phyloP scores from a whole-genome alignment of 1,140 invertebrate genomes.

The Drosophila setifemur region DNA sequence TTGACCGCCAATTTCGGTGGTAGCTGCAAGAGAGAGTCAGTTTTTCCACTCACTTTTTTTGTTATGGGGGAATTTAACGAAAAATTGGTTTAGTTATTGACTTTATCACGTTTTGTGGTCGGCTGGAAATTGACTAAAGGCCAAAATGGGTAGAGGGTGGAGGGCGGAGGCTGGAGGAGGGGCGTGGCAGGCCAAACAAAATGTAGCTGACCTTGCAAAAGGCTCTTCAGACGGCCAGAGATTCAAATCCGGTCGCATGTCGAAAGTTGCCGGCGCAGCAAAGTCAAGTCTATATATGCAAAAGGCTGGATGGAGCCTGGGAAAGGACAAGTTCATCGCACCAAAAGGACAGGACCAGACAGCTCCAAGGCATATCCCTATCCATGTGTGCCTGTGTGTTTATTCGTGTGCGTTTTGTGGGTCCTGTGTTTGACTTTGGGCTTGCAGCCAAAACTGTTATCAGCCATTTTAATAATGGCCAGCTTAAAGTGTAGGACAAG shows the following conservation, averaged over 20 bases:
- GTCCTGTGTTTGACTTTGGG: constrained; percentile 68
- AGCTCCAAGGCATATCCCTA: constrained; percentile 41
- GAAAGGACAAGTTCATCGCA: constrained; percentile 66
- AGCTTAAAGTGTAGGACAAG: constrained; percentile 77
- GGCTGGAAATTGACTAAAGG: background rate
- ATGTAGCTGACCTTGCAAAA: constrained; percentile 55
- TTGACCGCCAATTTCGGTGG: constrained; percentile 51
- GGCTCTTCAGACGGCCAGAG: constrained; percentile 41
- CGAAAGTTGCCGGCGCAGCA: constrained; percentile 56
- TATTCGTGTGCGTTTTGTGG: constrained; percentile 18
- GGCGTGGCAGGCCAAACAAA: constrained; percentile 7
- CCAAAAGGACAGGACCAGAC: constrained; percentile 71
- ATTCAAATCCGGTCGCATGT: constrained; percentile 37
- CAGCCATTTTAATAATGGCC: constrained; percentile 78
- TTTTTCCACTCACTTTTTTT: background rate
- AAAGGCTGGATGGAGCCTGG: constrained; percentile 8
- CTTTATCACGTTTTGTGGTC: constrained; percentile 65
- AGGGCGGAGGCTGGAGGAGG: background rate
- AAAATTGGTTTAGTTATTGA: constrained; percentile 64
- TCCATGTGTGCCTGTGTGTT: constrained; percentile 31
- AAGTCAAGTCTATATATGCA: constrained; percentile 38
- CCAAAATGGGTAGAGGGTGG: background rate
- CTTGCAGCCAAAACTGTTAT: constrained; percentile 76
- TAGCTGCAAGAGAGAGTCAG: background rate
- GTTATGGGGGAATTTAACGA: background rate